phyloP scores from a whole-genome alignment of 1,140 invertebrate species.

The Monochamus saltuarius region DNA sequence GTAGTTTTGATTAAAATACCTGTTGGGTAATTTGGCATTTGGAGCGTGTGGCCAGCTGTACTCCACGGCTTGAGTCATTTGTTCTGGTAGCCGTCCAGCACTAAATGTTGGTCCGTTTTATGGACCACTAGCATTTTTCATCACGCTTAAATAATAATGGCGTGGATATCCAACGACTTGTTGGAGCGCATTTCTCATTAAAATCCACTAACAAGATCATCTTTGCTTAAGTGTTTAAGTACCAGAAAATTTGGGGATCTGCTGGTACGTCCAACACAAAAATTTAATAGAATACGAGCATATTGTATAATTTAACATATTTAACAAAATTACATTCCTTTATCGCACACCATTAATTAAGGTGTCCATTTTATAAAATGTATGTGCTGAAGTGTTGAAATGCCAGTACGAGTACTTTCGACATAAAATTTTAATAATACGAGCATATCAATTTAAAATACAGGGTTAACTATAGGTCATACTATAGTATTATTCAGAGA shows the following conservation, averaged over 20 bases:
- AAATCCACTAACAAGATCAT: constrained; percentile 18
- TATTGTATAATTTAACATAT: no score
- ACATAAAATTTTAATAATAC: no score
- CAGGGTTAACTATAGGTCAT: no score
- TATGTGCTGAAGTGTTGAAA: no score
- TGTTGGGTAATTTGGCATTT: constrained; percentile 18
- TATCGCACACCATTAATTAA: no score
- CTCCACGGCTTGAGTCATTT: constrained; percentile 9
- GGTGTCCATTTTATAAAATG: no score
- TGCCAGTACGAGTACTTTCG: no score
- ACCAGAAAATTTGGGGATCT: background rate
- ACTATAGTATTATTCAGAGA: no score
- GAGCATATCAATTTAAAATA: no score
- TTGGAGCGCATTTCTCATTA: constrained; percentile 20
- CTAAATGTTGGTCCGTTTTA: background rate
- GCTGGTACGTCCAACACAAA: no score
- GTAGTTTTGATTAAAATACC: constrained; percentile 25
- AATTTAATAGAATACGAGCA: no score
- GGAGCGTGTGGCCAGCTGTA: constrained; percentile 6
- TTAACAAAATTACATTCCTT: no score
- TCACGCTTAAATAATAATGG: constrained; percentile 18
- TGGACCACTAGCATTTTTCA: constrained; percentile 5
- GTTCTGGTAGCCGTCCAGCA: background rate
- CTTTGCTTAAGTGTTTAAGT: background rate
- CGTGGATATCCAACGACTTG: constrained; percentile 11